Percentiles rank a stretch among this genome's conserved stretches.
phyloP scores from a whole-genome alignment of 2,888 invertebrate species.

The Andrena flavipes region DNA sequence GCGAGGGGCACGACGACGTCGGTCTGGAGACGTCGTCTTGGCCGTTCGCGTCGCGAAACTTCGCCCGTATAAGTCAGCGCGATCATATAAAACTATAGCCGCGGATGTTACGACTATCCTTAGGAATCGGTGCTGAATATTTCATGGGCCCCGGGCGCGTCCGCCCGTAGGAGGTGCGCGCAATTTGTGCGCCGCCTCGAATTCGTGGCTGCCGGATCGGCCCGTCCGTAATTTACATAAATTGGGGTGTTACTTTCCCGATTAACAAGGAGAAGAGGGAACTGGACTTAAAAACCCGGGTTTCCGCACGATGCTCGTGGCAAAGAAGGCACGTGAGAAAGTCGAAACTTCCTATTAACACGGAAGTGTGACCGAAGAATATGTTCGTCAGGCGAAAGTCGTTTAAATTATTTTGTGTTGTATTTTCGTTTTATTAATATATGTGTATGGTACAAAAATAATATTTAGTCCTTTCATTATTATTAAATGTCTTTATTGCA shows the following conservation, averaged over 20 bases:
- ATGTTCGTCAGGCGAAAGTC: no score
- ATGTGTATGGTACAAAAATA: no score
- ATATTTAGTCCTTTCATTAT: no score
- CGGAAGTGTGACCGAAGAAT: no score
- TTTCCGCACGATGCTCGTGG: neutral
- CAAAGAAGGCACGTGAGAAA: conserved; percentile 30
- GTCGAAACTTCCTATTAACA: conserved; percentile 59
- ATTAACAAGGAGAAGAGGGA: neutral
- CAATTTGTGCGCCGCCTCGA: conserved; percentile 71
- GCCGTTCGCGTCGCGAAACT: conserved; percentile 49
- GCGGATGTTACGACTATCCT: conserved; percentile 66
- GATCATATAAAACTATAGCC: conserved; percentile 63
- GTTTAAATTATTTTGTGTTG: no score
- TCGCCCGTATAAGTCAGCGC: conserved; percentile 53
- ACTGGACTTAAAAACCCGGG: conserved; percentile 51
- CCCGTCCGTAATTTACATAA: conserved; percentile 69
- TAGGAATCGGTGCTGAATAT: conserved; percentile 69
- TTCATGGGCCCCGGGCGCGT: conserved; percentile 61
- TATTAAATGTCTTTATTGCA: no score
- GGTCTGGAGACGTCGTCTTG: conserved; percentile 37
- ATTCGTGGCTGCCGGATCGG: conserved; percentile 60
- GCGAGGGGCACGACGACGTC: neutral
- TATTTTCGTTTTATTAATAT: no score
- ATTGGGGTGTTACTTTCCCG: conserved; percentile 68
- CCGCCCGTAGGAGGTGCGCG: conserved; percentile 51